These are phyloP conservation scores for Uloborus diversus DNA, from an alignment of 1,140 invertebrate genomes.

Conservation along the genomic window DNA sequence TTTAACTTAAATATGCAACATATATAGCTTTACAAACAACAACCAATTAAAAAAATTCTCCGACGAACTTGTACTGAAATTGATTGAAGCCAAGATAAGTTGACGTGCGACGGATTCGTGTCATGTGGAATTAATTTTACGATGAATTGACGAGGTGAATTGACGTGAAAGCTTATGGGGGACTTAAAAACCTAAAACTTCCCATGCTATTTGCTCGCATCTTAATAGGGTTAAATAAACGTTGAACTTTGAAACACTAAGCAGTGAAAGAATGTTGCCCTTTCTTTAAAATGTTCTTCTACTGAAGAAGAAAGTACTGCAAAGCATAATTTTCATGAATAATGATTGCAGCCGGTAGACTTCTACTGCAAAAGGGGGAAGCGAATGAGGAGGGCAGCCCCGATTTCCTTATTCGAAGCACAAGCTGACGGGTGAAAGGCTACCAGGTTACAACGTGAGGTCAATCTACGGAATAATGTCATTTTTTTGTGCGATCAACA, in stretches of 20 bases:
- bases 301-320: slow-evolving; percentile 29
- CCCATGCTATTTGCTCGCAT: not conserved
- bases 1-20: too few relatives aligned
- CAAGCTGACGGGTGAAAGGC: slow-evolving; percentile 46
- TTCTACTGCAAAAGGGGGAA: not conserved
- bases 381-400: not conserved
- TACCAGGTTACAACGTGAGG: slow-evolving; percentile 47
- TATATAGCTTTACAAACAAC: too few relatives aligned
- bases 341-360: slow-evolving; percentile 40
- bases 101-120: too few relatives aligned
- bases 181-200: not conserved
- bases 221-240: too few relatives aligned
- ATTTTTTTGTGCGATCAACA: slow-evolving; percentile 34
- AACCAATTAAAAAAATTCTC: too few relatives aligned
- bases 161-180: not conserved
- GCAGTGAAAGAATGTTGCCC: slow-evolving; percentile 2
- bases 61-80: too few relatives aligned
- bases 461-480: slow-evolving; percentile 43
- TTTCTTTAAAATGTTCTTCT: slow-evolving; percentile 16
- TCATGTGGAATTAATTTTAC: too few relatives aligned
- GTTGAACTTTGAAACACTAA: too few relatives aligned
- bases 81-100: too few relatives aligned
- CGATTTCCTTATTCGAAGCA: slow-evolving; percentile 50
- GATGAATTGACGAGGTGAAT: not conserved
- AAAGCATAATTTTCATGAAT: slow-evolving; percentile 49